Percentiles rank a stretch among this genome's conserved stretches.
phyloP scores from a whole-genome alignment of 2,888 invertebrate species.

The Eupsilia transversa region DNA sequence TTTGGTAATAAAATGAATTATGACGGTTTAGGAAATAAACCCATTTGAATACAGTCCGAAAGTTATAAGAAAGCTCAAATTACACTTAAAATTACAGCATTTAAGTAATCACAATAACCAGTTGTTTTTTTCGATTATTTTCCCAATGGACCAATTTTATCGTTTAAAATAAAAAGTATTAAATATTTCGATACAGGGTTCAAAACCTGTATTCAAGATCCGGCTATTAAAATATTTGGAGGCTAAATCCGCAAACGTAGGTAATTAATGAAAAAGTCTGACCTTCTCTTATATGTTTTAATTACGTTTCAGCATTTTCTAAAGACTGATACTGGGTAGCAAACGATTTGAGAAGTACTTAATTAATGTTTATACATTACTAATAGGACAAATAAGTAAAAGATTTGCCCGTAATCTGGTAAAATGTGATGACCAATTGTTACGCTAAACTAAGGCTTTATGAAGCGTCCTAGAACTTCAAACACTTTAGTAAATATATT shows the following conservation, averaged over 20 bases:
- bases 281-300: background rate
- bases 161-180: background rate
- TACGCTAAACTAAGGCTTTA: background rate
- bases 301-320: background rate
- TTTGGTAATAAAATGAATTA: background rate
- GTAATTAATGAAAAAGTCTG: background rate
- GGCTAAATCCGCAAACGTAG: background rate
- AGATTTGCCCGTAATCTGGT: background rate
- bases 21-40: background rate
- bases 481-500: background rate
- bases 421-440: background rate
- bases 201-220: constrained; percentile 5
- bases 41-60: background rate
- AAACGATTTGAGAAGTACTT: background rate
- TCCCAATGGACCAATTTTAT: background rate
- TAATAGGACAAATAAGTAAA: background rate
- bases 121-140: background rate
- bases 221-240: background rate
- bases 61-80: background rate
- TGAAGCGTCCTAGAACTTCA: background rate
- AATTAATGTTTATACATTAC: background rate
- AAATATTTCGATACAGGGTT: background rate
- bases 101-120: background rate
- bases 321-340: background rate
- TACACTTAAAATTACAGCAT: background rate